Base-by-base conservation (phyloP, 2,888 invertebrate genomes). In the Carpatolechia fugitivella region DNA sequence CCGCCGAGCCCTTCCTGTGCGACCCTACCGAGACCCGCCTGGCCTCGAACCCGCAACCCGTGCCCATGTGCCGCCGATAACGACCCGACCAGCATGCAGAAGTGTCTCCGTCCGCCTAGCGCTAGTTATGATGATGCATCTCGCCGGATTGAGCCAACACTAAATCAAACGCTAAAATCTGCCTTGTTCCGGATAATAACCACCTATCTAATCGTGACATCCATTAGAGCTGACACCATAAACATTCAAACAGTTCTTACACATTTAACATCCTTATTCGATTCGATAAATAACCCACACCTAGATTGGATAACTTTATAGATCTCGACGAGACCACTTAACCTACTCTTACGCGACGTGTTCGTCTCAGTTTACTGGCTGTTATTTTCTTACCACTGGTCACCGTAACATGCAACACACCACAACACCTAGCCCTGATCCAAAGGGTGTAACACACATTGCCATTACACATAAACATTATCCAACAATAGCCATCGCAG, bases 221-320 rank as follows among this genome's bases (percentile, higher is more conserved):
- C 78, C 69, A 79, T 77, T 84, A 79, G 74, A 79, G 80, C 76
- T 80, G 79, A 82, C 77, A 81, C 72, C 78, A 71, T 72, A 82
- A 83, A 84, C 85, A 84, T 81, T 80, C 83, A 85, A 74, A 82
- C 76, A 72, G 77, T 78, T 80, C 81, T 83, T 84, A 86, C 72
- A 80, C 78, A 80, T 72, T 78, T 79, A 83, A 82, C 81, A 79
- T 78, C 67, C 78, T 80, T 81, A 82, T 68, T 78, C 82, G 73
- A 85, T 82, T 82, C 78, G 81, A 85, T 85, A 84, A 82, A 85
- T 84, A 84, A 82, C 85, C 88, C 85, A 87, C 84, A 86, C 87
- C 85, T 85, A 88, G 76, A 81, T 74, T 51, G 79, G 76, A 79
- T 80, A 80, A 78, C 75, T 68, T 77, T 74, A 76, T 69, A 72